These are phyloP conservation scores for Candoia aspera DNA, from an alignment of 2,113 vertebrate genomes.

Conservation along the genomic window DNA sequence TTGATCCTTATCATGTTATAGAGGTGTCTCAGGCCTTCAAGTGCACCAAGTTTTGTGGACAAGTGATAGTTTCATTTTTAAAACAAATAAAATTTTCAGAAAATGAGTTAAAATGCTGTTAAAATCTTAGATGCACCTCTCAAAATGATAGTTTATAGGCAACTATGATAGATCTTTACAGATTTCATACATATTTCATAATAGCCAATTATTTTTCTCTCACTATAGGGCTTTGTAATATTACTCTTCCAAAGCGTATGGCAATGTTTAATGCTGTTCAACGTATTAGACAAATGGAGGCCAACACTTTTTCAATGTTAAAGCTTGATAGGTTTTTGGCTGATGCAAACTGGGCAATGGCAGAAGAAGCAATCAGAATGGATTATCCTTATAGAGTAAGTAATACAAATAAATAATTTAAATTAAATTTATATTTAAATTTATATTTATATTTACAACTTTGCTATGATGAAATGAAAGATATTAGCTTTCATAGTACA, in stretches of 20 bases:
- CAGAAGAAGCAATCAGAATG: constrained; percentile 61
- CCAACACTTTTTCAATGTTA: constrained; percentile 57
- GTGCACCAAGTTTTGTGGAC: too few relatives aligned
- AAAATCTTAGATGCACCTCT: too few relatives aligned
- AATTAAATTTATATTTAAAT: neutral
- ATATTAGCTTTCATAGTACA: neutral
- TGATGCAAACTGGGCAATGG: constrained; percentile 67
- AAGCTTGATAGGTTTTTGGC: constrained; percentile 72
- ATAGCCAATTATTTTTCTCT: constrained; percentile 4
- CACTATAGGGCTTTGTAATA: constrained; percentile 65
- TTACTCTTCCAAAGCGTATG: constrained; percentile 68
- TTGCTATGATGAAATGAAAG: neutral
- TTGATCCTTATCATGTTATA: too few relatives aligned
- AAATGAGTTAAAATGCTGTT: too few relatives aligned
- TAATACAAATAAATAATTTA: neutral
- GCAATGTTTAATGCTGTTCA: constrained; percentile 67
- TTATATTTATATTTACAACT: neutral
- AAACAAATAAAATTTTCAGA: too few relatives aligned
- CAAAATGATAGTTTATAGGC: neutral
- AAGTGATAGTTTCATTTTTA: too few relatives aligned
- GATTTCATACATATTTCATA: neutral
- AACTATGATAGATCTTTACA: neutral
- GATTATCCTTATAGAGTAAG: constrained; percentile 65
- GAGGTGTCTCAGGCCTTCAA: too few relatives aligned
- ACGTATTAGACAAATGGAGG: constrained; percentile 62